A percentile compares a stretch with the other conserved stretches of the same genome.
Evolutionary conservation across 2,888 invertebrate species (phyloP).

Genomic region (Cataglyphis albicans): DNA sequence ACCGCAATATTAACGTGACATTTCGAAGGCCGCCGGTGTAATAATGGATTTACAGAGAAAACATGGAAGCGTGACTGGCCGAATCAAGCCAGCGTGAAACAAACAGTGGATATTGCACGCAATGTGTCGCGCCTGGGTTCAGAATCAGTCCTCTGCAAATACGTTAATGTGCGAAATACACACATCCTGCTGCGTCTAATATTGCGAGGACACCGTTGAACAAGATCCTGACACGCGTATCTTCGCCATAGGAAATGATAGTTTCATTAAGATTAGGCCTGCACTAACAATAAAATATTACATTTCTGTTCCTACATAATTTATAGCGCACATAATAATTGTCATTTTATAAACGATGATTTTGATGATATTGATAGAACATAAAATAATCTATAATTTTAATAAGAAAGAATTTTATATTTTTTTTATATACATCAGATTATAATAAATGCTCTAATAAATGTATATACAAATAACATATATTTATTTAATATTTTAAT

Average conservation of each 20-base stretch:
- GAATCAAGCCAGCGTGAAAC: slow-evolving; percentile 81
- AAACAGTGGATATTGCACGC: slow-evolving; percentile 85
- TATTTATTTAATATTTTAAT: background rate
- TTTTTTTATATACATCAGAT: background rate
- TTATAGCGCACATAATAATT: slow-evolving; percentile 40
- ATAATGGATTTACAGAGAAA: slow-evolving; percentile 80
- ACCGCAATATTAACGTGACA: slow-evolving; percentile 8
- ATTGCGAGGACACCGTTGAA: slow-evolving; percentile 74
- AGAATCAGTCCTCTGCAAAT: slow-evolving; percentile 82
- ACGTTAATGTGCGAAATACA: slow-evolving; percentile 85
- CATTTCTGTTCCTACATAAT: slow-evolving; percentile 18
- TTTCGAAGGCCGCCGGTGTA: slow-evolving; percentile 47
- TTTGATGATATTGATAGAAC: background rate
- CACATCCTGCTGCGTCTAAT: slow-evolving; percentile 79
- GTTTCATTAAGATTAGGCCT: slow-evolving; percentile 65
- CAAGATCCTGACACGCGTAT: slow-evolving; percentile 67
- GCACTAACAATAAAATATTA: slow-evolving; percentile 55
- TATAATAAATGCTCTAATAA: background rate
- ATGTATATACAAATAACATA: background rate
- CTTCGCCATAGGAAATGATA: slow-evolving; percentile 60
- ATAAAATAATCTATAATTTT: background rate
- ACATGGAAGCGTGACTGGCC: slow-evolving; percentile 72
- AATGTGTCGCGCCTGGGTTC: slow-evolving; percentile 79
- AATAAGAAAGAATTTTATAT: background rate
- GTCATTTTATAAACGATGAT: background rate